Evolutionary conservation across 2,888 invertebrate species (phyloP).

Genomic region (Cetonia aurata): DNA sequence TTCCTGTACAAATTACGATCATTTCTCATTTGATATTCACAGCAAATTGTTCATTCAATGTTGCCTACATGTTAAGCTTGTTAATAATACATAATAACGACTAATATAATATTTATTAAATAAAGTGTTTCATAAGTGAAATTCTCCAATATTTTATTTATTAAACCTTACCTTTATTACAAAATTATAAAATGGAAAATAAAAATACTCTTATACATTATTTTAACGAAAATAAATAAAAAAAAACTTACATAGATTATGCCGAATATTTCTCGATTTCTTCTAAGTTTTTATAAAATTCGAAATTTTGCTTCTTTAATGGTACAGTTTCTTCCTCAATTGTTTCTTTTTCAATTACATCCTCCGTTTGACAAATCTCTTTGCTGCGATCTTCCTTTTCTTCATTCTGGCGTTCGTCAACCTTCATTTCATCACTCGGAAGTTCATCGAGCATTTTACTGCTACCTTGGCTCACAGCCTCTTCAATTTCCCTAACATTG

Average conservation of each 20-base stretch:
- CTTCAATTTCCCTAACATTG: background rate
- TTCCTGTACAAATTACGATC: background rate
- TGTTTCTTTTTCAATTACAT: background rate
- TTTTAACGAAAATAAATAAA: background rate
- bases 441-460: background rate
- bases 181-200: conserved; percentile 3
- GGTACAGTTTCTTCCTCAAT: background rate
- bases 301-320: background rate
- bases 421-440: background rate
- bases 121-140: conserved; percentile 53
- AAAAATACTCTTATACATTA: background rate
- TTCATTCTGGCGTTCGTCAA: background rate
- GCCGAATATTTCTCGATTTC: conserved; percentile 20
- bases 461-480: background rate
- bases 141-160: conserved; percentile 19
- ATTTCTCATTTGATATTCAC: conserved; percentile 17
- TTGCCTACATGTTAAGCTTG: conserved; percentile 60
- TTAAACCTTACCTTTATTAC: background rate
- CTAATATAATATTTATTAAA: conserved; percentile 52
- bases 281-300: conserved; percentile 29
- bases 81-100: conserved; percentile 41
- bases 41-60: conserved; percentile 48
- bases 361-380: background rate
- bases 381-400: conserved; percentile 1
- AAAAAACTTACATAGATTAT: background rate